Base-by-base conservation (phyloP, 2,797 vertebrate species). In the Hyperoplus immaculatus region DNA sequence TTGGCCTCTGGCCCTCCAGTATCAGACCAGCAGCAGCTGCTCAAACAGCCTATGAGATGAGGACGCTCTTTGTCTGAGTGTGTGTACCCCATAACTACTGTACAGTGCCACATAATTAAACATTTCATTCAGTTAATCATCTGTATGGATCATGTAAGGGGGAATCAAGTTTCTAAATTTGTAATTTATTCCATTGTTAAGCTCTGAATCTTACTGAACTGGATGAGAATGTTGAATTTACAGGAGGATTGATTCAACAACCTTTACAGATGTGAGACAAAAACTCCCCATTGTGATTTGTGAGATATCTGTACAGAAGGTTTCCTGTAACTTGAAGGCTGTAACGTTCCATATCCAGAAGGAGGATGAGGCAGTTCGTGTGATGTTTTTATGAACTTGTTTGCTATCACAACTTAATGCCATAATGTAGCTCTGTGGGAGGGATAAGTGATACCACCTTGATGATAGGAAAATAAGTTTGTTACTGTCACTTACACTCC, bases 1-100 rank as follows among this genome's bases (percentile, higher is more conserved):
- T 51, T 39, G 57, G 69, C 57, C 59, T 63, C 64, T 64, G 61
- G 46, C 54, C 62, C 21, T 51, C n/a, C 21, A 43, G 55, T n/a
- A 46, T 79, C 51, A 75, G 69, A 64, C 61, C 69, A 75, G 64
- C 51, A 67, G 46, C 77, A 80, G 71, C 74, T 75, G 76, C 50
- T 76, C 10, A 5, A 39, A 57, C 9, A 0, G 14, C 72, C 41
- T 55, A 8, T 51, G 15, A 50, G 59, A 13, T 51, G 50, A 18
- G 10, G n/a, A 4, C 55, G 61, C 14, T 53, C 68, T 70, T 29
- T 65, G 54, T 68, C 59, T 43, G 36, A 6, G 38, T n/a, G 53
- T 7, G 61, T 15, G n/a, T 4, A 4, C 7, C 11, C 38, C 8
- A 11, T 39, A 29, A n/a, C 4, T 8, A n/a, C 46, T n/a, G 41